Evolutionary conservation across 2,113 vertebrate genomes (phyloP).

Genomic region (Leptobrachium ailaonicum): DNA sequence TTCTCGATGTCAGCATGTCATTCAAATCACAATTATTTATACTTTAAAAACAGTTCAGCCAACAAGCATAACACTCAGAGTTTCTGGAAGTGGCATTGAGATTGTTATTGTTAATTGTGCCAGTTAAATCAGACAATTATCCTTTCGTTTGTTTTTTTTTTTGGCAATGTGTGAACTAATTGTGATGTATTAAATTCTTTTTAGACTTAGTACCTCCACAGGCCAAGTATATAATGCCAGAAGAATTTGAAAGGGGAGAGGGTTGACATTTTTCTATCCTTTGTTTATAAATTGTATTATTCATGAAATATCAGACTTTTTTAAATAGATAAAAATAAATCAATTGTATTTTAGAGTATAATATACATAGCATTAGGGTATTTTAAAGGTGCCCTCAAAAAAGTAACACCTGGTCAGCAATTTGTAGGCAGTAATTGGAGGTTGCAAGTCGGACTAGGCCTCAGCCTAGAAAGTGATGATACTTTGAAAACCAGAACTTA

Average conservation of each 20-base stretch:
- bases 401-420: too few relatives aligned
- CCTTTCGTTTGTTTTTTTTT: constrained; percentile 46
- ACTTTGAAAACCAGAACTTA: too few relatives aligned
- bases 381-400: too few relatives aligned
- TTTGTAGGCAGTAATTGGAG: too few relatives aligned
- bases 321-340: too few relatives aligned
- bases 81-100: constrained; percentile 59
- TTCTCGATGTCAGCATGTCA: too few relatives aligned
- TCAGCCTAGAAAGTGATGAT: too few relatives aligned
- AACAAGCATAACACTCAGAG: constrained; percentile 54
- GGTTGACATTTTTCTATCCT: constrained; percentile 23
- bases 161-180: constrained; percentile 56
- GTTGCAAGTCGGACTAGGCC: too few relatives aligned
- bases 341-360: too few relatives aligned
- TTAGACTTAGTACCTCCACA: constrained; percentile 59
- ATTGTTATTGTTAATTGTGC: constrained; percentile 58
- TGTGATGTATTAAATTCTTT: constrained; percentile 49
- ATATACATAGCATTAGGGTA: too few relatives aligned
- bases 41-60: constrained; percentile 33
- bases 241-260: constrained; percentile 57
- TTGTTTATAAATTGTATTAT: constrained; percentile 56
- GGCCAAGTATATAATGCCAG: constrained; percentile 57
- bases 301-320: too few relatives aligned
- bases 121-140: constrained; percentile 57
- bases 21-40: too few relatives aligned